Evolutionary conservation across 2,113 vertebrate genomes (phyloP).

Genomic region (Piaya cayana): DNA sequence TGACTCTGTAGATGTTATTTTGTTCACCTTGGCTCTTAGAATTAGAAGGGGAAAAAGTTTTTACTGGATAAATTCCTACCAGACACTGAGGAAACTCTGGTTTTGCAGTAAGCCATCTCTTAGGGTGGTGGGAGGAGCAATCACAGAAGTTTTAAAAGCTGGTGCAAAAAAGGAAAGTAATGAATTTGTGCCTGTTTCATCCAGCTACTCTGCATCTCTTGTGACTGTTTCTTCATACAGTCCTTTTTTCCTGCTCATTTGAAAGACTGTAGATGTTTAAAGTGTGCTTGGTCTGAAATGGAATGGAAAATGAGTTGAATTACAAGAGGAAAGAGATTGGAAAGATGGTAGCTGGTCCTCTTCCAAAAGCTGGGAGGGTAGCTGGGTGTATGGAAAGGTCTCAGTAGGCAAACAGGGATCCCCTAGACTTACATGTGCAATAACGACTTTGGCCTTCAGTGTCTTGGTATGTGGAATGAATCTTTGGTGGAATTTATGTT

Average conservation of each 20-base stretch:
- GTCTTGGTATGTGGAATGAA: background rate
- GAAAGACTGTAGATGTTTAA: background rate
- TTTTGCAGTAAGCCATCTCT: background rate
- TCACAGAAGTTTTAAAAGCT: background rate
- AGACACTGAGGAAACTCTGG: background rate
- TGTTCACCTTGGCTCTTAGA: background rate
- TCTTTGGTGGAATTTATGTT: constrained; percentile 2
- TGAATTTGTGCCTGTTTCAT: background rate
- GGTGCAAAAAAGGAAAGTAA: background rate
- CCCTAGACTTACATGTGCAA: background rate
- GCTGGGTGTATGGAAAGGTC: background rate
- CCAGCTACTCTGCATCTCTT: background rate
- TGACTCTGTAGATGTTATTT: background rate
- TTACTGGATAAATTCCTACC: background rate
- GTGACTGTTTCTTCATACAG: background rate
- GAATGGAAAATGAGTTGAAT: background rate
- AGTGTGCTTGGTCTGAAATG: background rate
- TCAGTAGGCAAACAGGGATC: background rate
- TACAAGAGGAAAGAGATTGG: background rate
- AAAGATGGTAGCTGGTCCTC: background rate
- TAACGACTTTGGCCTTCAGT: background rate
- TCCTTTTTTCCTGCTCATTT: background rate
- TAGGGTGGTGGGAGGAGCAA: rapidly evolving
- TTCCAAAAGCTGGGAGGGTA: background rate
- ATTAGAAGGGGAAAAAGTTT: background rate